Base-by-base conservation (phyloP, 2,797 vertebrate species). In the Chiroxiphia lanceolata region DNA sequence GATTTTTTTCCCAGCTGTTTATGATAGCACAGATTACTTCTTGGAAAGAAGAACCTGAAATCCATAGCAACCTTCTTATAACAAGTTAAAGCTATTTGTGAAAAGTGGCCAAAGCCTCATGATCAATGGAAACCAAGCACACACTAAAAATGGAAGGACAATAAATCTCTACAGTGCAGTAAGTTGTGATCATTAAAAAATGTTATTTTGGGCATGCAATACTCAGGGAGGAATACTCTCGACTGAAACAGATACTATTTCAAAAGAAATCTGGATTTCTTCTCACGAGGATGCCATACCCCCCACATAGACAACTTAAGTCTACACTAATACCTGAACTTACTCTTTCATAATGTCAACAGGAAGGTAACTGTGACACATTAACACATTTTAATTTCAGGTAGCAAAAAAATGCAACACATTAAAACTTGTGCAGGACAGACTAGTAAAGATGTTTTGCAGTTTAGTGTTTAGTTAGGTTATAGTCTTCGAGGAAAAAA, bases 41-140 rank as follows among this genome's bases (percentile, higher is more conserved):
- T 91, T 89, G 61, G 64, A 95, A 92, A 91, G 47, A 83, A 84
- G n/a, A 68, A 64, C 36, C 29, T 93, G 82, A 93, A 90, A 95
- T 70, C 64, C 86, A 94, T 51, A 90, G 77, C 65, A 85, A 92
- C 67, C 16, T 48, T 67, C 36, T 61, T 79, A 20, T 9, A 76
- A 40, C 74, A 95, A 91, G 72, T 67, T 87, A 81, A 90, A 93
- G 56, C 57, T 80, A 57, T 76, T 74, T 76, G 71, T 80, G 75
- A 96, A 48, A 85, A 78, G 50, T 74, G 56, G 71, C 69, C 68
- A 86, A 89, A 84, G 68, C 7, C 34, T 61, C 38, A 19, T 70
- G 90, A 95, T 92, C 84, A 92, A 61, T 27, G 15, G 50, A 85
- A 76, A 67, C 25, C 54, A 92, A 89, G 61, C 54, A 88, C 54